Conservation (phyloP, 2,888 invertebrate genomes). For the Dolichomitus sp. region DNA sequence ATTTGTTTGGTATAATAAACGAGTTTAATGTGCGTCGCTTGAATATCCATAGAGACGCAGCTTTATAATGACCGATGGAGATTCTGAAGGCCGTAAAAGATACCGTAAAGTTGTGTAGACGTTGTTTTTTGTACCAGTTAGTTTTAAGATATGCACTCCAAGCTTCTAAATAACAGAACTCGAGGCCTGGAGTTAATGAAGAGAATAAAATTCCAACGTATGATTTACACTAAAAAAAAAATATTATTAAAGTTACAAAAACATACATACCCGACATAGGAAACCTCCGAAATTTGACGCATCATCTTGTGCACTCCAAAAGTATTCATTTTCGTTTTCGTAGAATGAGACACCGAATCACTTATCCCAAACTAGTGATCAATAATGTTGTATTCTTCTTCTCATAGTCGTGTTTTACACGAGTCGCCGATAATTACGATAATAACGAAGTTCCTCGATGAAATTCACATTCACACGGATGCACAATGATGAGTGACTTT, state of each 20-base stretch:
- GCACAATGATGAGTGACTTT: neutral
- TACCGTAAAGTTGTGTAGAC: neutral
- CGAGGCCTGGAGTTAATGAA: neutral
- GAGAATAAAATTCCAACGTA: neutral
- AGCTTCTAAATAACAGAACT: neutral
- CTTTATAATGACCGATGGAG: neutral
- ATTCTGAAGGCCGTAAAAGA: neutral
- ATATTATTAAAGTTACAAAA: slow-evolving; percentile 64
- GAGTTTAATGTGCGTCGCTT: neutral
- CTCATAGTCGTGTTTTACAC: slow-evolving; percentile 21
- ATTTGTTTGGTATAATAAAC: neutral
- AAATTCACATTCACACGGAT: slow-evolving; percentile 8
- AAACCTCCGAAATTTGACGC: slow-evolving; percentile 84
- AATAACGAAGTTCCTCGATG: slow-evolving; percentile 10
- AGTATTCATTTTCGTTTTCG: slow-evolving; percentile 58
- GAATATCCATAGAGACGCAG: neutral
- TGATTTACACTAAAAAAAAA: neutral
- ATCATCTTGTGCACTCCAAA: slow-evolving; percentile 77
- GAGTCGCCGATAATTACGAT: slow-evolving; percentile 8
- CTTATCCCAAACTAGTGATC: slow-evolving; percentile 34
- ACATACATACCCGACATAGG: slow-evolving; percentile 83
- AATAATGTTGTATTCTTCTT: slow-evolving; percentile 6
- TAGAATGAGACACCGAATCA: neutral
- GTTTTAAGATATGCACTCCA: neutral
- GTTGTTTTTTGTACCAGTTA: neutral